A percentile compares a stretch with the other conserved stretches of the same genome.
These are phyloP conservation scores for Zaprionus taronus DNA, from an alignment of 1,140 invertebrate species.

Conservation along the genomic window DNA sequence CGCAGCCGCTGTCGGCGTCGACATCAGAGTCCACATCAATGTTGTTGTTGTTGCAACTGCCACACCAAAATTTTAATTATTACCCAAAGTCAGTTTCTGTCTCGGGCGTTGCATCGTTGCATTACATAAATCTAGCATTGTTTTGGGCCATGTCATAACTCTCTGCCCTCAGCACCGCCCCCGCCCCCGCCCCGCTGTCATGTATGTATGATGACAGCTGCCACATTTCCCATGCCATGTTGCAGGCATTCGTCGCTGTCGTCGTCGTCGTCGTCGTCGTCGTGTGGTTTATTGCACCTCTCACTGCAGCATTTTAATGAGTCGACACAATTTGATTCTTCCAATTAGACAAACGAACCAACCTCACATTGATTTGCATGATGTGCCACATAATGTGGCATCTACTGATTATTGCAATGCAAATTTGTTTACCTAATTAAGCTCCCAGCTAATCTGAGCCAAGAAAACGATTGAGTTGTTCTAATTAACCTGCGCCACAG, in stretches of 20 bases:
- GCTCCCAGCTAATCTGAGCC: too few species aligned
- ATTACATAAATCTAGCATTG: conserved; percentile 74
- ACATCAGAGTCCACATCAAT: too few species aligned
- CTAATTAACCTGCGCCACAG: not conserved
- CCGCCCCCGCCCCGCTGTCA: not conserved
- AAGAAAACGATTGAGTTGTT: too few species aligned
- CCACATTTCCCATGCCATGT: conserved; percentile 39
- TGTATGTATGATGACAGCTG: conserved; percentile 44
- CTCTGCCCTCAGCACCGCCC: not conserved
- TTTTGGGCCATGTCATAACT: conserved; percentile 64
- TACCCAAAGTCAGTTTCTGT: conserved; percentile 18
- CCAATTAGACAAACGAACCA: not conserved
- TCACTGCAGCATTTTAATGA: conserved; percentile 1
- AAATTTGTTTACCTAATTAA: too few species aligned
- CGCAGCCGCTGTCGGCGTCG: too few species aligned
- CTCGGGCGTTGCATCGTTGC: conserved; percentile 22
- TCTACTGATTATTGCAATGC: not conserved
- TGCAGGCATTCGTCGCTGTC: not conserved
- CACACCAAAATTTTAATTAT: conserved; percentile 37
- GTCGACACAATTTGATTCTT: not conserved
- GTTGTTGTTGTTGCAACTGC: conserved; percentile 20
- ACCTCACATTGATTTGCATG: conserved; percentile 2
- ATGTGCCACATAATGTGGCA: not conserved
- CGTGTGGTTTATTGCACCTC: conserved; percentile 23
- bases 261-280: not conserved